A percentile compares a stretch with the other conserved stretches of the same genome.
Conservation (phyloP, 2,113 vertebrate species). For the Corynorhinus townsendii region DNA sequence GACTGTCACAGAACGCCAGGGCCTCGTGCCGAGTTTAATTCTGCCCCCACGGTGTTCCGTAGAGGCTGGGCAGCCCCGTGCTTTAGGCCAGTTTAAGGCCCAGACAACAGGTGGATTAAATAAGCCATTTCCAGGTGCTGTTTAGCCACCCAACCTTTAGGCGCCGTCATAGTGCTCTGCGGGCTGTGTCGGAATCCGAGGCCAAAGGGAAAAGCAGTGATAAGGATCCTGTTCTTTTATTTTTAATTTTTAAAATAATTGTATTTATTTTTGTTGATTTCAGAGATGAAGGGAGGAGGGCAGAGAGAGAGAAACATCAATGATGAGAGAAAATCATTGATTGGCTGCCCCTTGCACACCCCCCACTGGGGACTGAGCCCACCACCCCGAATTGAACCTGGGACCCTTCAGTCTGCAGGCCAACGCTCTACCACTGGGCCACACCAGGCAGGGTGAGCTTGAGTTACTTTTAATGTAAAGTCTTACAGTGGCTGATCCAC, state of each 20-base stretch:
- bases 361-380: no score
- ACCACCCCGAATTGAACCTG: no score
- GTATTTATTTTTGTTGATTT: no score
- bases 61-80: background rate
- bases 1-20: background rate
- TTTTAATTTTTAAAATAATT: no score
- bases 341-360: no score
- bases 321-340: no score
- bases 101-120: background rate
- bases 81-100: background rate
- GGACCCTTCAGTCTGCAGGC: no score
- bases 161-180: background rate
- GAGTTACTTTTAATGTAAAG: background rate
- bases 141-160: background rate
- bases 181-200: background rate
- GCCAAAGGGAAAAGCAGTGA: background rate
- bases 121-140: background rate
- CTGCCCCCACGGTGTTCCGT: fast-evolving
- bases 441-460: no score
- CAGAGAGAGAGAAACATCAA: no score
- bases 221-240: background rate
- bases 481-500: background rate
- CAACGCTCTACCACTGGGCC: no score
- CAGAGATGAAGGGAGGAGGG: no score
- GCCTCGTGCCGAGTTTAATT: background rate